A percentile compares a stretch with the other conserved stretches of the same genome.
Conservation (phyloP, 2,113 vertebrate genomes). For the Fulica atra region DNA sequence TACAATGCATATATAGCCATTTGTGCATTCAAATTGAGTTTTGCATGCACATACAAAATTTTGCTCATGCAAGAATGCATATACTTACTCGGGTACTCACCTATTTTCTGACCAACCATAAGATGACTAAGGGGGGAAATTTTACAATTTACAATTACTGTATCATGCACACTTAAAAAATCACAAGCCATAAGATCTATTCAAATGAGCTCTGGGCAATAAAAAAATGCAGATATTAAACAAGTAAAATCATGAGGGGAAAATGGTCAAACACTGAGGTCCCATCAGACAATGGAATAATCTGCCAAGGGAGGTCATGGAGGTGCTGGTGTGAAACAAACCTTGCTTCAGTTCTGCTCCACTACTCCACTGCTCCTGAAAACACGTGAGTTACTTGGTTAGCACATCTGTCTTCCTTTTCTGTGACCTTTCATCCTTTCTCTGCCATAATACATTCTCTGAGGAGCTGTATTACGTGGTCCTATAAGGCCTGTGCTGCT, state of each 20-base stretch:
- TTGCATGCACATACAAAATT: slow-evolving; percentile 16
- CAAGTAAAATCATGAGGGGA: background rate
- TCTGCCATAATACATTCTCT: background rate
- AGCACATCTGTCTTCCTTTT: background rate
- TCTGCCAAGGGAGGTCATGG: slow-evolving; percentile 48
- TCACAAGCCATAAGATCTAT: background rate
- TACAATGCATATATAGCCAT: background rate
- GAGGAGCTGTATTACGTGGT: background rate
- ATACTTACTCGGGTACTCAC: background rate
- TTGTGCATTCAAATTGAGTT: slow-evolving; percentile 24
- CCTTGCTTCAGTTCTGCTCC: background rate
- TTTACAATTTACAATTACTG: background rate
- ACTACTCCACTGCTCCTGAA: background rate
- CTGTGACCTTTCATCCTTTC: background rate
- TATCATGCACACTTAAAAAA: background rate
- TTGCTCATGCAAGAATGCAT: slow-evolving; percentile 26
- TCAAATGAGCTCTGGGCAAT: background rate
- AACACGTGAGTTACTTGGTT: accelerated
- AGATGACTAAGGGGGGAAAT: slow-evolving; percentile 61
- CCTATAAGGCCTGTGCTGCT: background rate
- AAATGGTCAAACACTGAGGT: slow-evolving; percentile 54
- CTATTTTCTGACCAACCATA: slow-evolving; percentile 49
- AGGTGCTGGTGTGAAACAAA: background rate
- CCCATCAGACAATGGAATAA: slow-evolving; percentile 30
- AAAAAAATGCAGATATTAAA: background rate